Conservation (phyloP, 2,797 vertebrate genomes). For the Leptoclinus maculatus region DNA sequence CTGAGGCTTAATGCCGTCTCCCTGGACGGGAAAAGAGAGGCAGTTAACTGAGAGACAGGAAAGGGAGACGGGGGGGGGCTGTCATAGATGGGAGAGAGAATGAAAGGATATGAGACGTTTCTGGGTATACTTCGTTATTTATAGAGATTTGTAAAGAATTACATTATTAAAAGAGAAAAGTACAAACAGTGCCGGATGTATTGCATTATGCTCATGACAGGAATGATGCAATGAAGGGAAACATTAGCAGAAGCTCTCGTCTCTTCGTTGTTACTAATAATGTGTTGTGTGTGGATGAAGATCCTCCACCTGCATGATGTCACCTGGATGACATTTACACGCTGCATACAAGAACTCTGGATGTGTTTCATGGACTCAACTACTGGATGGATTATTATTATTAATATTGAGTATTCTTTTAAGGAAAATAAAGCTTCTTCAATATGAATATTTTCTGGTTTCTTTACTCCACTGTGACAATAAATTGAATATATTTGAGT, state of each 20-base stretch:
- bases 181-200: neutral
- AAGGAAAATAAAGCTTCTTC: too few species aligned
- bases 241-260: neutral
- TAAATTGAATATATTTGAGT: too few species aligned
- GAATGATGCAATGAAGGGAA: neutral
- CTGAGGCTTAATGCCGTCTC: slow-evolving; percentile 6
- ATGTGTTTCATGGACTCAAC: too few species aligned
- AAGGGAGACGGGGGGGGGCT: neutral
- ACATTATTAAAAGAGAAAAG: neutral
- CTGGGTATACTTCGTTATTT: neutral
- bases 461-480: too few species aligned
- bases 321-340: neutral
- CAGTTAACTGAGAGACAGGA: neutral
- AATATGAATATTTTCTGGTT: too few species aligned
- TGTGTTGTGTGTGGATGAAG: neutral
- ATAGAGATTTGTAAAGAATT: neutral
- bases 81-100: neutral
- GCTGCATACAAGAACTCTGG: too few species aligned
- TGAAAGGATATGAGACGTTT: neutral
- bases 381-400: too few species aligned
- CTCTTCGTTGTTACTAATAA: neutral
- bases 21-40: slow-evolving; percentile 7
- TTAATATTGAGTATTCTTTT: too few species aligned
- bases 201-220: neutral
- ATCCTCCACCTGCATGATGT: neutral